These are phyloP conservation scores for Gopherus evgoodei DNA, from an alignment of 2,113 vertebrate genomes.

Conservation along the genomic window DNA sequence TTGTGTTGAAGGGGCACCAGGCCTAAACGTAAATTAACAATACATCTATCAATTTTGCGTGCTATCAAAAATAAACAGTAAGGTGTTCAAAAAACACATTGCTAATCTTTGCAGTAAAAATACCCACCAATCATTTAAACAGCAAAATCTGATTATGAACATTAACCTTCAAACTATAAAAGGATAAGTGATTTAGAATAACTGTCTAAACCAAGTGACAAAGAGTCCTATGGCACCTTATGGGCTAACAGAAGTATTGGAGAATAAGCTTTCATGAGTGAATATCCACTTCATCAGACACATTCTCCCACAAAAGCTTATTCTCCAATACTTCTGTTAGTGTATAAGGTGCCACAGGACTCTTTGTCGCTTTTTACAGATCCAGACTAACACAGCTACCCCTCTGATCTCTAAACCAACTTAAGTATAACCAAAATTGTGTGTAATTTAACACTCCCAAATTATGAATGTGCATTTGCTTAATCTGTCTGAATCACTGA, in stretches of 20 bases:
- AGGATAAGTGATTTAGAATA: not conserved
- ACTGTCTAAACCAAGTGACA: not conserved
- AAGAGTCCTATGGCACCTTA: too few species aligned
- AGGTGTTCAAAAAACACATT: not conserved
- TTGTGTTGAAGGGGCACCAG: not conserved
- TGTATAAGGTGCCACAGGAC: too few species aligned
- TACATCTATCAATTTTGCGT: not conserved
- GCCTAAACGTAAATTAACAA: not conserved
- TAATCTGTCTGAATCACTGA: not conserved
- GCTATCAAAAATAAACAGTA: not conserved
- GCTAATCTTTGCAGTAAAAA: not conserved
- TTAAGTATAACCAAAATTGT: not conserved
- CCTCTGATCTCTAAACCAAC: not conserved
- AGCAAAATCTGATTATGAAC: not conserved
- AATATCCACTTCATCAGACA: too few species aligned
- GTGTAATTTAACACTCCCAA: not conserved
- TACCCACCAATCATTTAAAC: accelerated
- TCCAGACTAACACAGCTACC: too few species aligned
- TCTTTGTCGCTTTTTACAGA: too few species aligned
- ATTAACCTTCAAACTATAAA: not conserved
- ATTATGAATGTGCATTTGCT: not conserved
- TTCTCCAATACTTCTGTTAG: too few species aligned
- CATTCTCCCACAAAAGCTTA: too few species aligned
- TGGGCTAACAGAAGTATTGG: too few species aligned
- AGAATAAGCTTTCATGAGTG: too few species aligned